Percentiles rank a stretch among this genome's conserved stretches.
phyloP scores from a whole-genome alignment of 23 tunicate genomes.

The Trididemnum clinides region DNA sequence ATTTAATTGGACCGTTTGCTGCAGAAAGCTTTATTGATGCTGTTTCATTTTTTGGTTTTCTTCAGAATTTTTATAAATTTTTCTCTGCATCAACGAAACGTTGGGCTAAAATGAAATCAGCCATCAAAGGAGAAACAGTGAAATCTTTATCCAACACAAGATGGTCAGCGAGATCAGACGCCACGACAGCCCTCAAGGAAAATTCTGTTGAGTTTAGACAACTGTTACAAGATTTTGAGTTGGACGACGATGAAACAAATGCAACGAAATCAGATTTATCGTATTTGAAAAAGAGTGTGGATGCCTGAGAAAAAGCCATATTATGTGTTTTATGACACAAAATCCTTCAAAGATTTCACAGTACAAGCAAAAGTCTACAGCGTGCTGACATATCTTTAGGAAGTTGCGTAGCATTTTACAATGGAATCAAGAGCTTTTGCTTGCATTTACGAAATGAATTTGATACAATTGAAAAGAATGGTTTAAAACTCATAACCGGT shows the following conservation, averaged over 20 bases:
- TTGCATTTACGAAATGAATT: background rate
- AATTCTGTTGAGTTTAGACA: conserved; percentile 21
- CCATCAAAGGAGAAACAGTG: conserved; percentile 21
- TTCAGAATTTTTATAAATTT: background rate
- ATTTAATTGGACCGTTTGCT: background rate
- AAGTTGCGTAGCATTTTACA: conserved; percentile 13
- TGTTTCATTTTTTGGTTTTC: background rate
- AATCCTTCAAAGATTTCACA: conserved; percentile 20
- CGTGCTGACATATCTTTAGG: conserved; percentile 14
- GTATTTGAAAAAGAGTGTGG: conserved; percentile 21
- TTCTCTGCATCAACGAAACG: conserved; percentile 33
- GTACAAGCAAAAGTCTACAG: conserved; percentile 12
- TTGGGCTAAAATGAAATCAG: conserved; percentile 26
- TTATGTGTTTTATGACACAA: conserved; percentile 17
- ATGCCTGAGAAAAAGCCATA: conserved; percentile 5
- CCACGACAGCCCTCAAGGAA: conserved; percentile 11
- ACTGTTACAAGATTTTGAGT: conserved; percentile 24
- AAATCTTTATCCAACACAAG: conserved; percentile 31
- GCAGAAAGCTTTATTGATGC: background rate
- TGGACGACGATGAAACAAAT: conserved; percentile 13
- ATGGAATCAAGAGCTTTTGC: conserved; percentile 22
- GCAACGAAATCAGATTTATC: background rate
- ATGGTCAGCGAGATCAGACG: conserved; percentile 27
- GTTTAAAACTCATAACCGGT: conserved; percentile 12
- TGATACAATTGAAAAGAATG: conserved; percentile 2